Base-by-base conservation (phyloP, 2,113 vertebrate species). In the Chiloscyllium plagiosum region DNA sequence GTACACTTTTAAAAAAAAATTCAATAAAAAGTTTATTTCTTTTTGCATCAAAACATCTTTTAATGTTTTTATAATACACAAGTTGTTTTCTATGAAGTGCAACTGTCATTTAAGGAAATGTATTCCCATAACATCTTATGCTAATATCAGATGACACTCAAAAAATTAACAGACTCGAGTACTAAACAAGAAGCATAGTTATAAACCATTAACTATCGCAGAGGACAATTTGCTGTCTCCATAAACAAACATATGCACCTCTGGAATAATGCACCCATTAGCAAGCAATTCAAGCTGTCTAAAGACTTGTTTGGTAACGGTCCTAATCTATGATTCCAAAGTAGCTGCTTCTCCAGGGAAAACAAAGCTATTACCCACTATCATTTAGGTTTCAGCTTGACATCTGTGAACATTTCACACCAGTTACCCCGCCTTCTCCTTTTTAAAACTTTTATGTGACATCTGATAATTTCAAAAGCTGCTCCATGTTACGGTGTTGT, bases 291-390 rank as follows among this genome's bases (percentile, higher is more conserved):
- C 93, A 95, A 96, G 97, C 97, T 96, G 97, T 94, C 95, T 96
- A 69, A 20, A 29, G 95, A 96, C 47, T 92, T 96, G 96, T 72
- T 93, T 96, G 97, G 97, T 85, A 97, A 97, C 97, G 29, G 96
- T 68, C 97, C 97, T 97, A 96, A 98, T 97, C 97, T 98, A 97
- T 97, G 97, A 97, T 97, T 96, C 97, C 97, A 65, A 97, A 97
- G 97, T 96, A 97, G 97, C 97, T 95, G 96, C 1, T 2, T 96
- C 97, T 97, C 97, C 96, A 6, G 97, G 97, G 98, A 96, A 72
- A 97, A 96, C 70, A 76, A 97, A 97, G 96, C 97, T 97, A 97
- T 98, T 97, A 97, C 96, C 96, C 96, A 97, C 97, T 97, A 97
- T 97, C 97, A 97, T 97, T 97, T 97, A 96, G 96, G 97, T 96